Base-by-base conservation (phyloP, 2,888 invertebrate species). In the Acleris emargana region DNA sequence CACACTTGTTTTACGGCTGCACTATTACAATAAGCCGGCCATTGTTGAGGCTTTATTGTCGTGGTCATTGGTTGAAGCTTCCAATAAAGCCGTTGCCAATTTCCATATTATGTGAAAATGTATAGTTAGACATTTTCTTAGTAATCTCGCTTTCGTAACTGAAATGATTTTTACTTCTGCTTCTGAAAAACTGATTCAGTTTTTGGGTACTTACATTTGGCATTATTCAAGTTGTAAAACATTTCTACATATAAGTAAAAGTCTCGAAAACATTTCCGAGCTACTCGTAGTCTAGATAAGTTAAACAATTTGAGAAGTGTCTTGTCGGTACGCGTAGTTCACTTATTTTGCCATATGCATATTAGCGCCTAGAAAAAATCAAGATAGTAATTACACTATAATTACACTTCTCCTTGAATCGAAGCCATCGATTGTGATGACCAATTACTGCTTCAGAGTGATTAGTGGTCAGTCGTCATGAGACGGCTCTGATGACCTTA, bases 1-100 rank as follows among this genome's bases (percentile, higher is more conserved):
- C 79, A 83, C 81, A 81, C 80, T 77, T 73, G 75, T 82, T 85
- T 85, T 61, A 60, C 67, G 58, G 58, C 64, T 38, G 28, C 54
- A 57, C 45, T 18, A 59, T 59, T 54, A 60, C 60, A 64, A 60
- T 60, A 64, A 64, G 45, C 43, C 18, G 47, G 22, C 22, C 16
- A 59, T 59, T 59, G 45, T 64, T 22, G 25, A 47, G 17, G 57
- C 50, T 54, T 55, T 64, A 64, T 55, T 60, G 55, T 32, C 54
- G 20, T 25, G 42, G 59, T 45, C 55, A 60, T 60, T 60, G 54
- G 53, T 53, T 17, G 42, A 53, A 45, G 45, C 45, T 45, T 45
- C 17, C 7, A 16, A 45, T 45, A 5, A 6, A 17, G 5, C 45
- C 17, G 43, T 45, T n/a, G 16, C 16, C 45, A 45, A 45, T 45